Conservation (phyloP, 92 coral and sea anemone species). For the Epizoanthus illoricatus region DNA sequence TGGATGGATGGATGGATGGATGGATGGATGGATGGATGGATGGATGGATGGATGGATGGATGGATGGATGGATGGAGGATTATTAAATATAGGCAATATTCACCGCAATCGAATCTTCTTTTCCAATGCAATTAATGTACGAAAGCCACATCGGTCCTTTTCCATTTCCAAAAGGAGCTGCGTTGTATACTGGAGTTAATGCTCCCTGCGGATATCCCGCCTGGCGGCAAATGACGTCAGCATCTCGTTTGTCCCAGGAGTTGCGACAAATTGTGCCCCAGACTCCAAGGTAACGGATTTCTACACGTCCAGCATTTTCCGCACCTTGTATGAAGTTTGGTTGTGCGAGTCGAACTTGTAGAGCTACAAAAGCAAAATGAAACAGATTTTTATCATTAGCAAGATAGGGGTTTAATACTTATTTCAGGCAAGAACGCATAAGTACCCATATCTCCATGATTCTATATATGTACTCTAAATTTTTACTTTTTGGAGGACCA, state of each 20-base stretch:
- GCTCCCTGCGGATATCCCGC: slow-evolving; percentile 16
- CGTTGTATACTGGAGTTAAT: background rate
- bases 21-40: background rate
- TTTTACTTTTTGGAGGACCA: too few relatives aligned
- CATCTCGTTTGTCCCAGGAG: background rate
- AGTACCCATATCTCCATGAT: too few relatives aligned
- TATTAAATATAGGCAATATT: too few relatives aligned
- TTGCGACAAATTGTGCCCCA: slow-evolving; percentile 9
- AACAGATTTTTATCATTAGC: background rate
- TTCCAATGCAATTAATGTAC: background rate
- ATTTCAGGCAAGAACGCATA: background rate
- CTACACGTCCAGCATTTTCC: slow-evolving; percentile 7
- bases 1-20: background rate
- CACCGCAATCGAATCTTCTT: slow-evolving; percentile 9
- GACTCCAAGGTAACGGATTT: slow-evolving; percentile 5
- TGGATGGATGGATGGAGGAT: background rate
- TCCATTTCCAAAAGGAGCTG: slow-evolving; percentile 6
- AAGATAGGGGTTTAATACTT: background rate
- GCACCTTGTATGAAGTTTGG: background rate
- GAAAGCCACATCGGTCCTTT: background rate
- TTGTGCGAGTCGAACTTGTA: background rate
- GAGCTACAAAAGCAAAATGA: background rate
- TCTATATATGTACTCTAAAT: too few relatives aligned
- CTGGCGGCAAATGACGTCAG: slow-evolving; percentile 23
- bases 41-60: background rate